Base-by-base conservation (phyloP, 1,140 invertebrate species). In the Sitophilus oryzae region DNA sequence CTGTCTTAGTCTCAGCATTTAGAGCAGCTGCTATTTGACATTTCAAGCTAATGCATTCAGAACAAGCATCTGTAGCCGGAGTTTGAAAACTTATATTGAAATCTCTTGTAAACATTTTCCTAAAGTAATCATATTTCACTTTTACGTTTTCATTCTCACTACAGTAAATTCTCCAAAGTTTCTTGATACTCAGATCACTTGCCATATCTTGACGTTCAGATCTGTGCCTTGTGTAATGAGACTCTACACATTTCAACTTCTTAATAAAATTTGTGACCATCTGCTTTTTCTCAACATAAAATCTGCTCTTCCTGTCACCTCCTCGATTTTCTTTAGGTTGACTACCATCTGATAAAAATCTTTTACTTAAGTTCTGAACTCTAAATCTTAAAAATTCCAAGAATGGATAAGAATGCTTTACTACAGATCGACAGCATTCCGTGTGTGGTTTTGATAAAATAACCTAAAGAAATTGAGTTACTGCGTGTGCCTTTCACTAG, bases 131-230 rank as follows among this genome's bases (percentile, higher is more conserved):
- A 43, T 43, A 43, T 22, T 43, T 43, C 16, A 43, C 41, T 22
- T 20, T 14, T 22, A 43, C 9, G 41, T 43, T 14, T 43, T 4
- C 10, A 43, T 43, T 20, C 14, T 43, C 41, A 43, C 20, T 22
- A 43, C 41, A 43, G 20, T 43, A 43, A 9, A 43, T 43, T 43
- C 21, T 43, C 41, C 41, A 43, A 9, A 19, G 41, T 43, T 43
- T 22, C 4, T 20, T 3, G 14, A 43, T 43, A 43, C 16, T 19
- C 41, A 22, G 37, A n/a, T n/a, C n/a, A n/a, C n/a, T n/a, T n/a
- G n/a, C n/a, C n/a, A n/a, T n/a, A 15, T 40, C 9, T 40, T 40
- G 37, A 10, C 37, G 37, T 40, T 40, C 14, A 6, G 37, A 40
- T 15, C 16, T 40, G 37, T 40, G 9, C 16, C 37, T 40, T n/a